Evolutionary conservation across 2,888 invertebrate species (phyloP), one percentile per base, ranked within the genome.

Genomic region (Netelia melanura): DNA sequence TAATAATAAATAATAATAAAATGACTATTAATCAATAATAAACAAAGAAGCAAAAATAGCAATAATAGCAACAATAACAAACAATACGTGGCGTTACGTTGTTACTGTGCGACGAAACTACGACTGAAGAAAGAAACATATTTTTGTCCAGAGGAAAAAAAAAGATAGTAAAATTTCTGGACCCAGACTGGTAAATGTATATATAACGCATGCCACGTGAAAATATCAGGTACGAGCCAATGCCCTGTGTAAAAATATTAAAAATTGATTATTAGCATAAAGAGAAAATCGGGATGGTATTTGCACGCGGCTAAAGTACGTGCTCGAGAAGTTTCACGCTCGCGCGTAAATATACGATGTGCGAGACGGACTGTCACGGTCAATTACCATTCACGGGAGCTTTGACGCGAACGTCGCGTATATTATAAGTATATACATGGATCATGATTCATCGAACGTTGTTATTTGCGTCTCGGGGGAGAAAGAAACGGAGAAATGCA

Each of bases 351-450:
- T 67, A 30, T 74, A 78, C 74, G 62, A 64, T 72, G 67, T 23
- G 61, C 30, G 61, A 65, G 65, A 72, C 58, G 67, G 72, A 84
- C 71, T 77, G 84, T 81, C 84, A 84, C 67, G 81, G 77, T 84
- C 84, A 68, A 84, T 84, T 84, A 68, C 68, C 64, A 68, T 81
- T 68, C 61, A 38, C 72, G 9, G 64, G 58, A 75, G 65, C 64
- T 61, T 71, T 76, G 84, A 84, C 84, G 81, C 48, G 71, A 77
- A 67, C 84, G 52, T 81, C 76, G 71, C 76, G 48, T 54, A 64
- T 30, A n/a, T 64, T 74, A 38, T 14, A 38, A 21, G 10, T 56
- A 64, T 6, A 10, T 8, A 30, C 8, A 14, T 38, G 43, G 25
- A 30, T 25, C 56, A 65, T 67, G 48, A 77, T 70, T 82, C 64